Base-by-base conservation (phyloP, 2,888 invertebrate species). In the Ferdinandea cuprea region DNA sequence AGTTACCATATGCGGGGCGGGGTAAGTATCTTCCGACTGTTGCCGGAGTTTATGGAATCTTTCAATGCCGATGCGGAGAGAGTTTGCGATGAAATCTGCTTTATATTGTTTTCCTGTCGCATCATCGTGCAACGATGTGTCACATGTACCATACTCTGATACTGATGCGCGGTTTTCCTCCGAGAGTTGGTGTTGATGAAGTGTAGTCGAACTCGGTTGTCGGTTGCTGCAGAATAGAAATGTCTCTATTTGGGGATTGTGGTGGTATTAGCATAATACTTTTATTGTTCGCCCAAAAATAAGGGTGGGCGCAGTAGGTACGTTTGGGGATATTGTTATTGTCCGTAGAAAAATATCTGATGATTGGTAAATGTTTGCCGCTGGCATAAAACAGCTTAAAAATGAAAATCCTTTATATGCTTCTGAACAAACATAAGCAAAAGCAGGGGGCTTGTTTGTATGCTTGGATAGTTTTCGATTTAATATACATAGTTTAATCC, bases 71-170 rank as follows among this genome's bases (percentile, higher is more conserved):
- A 21, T 19, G 11, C 40, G 15, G 42, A 69, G 59, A 66, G 83
- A 66, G 61, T 50, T 76, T 83, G 73, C 61, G 78, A 78, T 78
- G 83, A 73, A 83, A 83, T 83, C 83, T 83, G 68, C 56, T 77
- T 83, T 83, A 83, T 83, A 83, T 83, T 83, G 83, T 83, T 83
- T 83, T 83, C 83, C 83, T 83, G 83, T 83, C 73, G 72, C 73
- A 83, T 83, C 83, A 56, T 68, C 77, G 61, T 83, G 78, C 83
- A 83, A 44, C 83, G 72, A 73, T 73, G 83, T 83, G 78, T 78
- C 83, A 83, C 78, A 83, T 78, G 63, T 78, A 63, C 63, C 30
- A 63, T 68, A 50, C 58, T 66, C 37, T 77, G 76, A 71, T 46
- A 48, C 65, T 76, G 80, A 81, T 71, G 71, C 80, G 80, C 59